Conservation (phyloP, 2,797 vertebrate genomes). For the Limosa lapponica region DNA sequence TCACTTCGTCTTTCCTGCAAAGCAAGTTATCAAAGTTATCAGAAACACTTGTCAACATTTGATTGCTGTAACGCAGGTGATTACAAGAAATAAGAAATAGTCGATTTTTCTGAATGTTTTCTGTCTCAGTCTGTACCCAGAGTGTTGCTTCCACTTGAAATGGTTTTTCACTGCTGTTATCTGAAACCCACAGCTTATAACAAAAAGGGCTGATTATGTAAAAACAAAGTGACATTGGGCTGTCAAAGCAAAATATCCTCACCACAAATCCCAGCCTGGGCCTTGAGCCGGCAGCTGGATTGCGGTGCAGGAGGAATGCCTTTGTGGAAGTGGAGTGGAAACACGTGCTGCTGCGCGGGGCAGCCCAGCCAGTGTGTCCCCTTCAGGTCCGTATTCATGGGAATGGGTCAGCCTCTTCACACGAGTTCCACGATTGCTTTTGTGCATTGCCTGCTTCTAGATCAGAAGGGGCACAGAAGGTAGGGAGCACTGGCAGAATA, state of each 20-base stretch:
- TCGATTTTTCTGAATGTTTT: neutral
- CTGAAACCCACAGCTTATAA: neutral
- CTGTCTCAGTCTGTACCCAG: neutral
- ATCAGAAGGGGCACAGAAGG: neutral
- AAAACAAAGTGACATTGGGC: neutral
- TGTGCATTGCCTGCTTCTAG: neutral
- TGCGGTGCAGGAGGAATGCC: neutral
- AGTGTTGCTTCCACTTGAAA: neutral
- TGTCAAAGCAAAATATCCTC: slow-evolving; percentile 1
- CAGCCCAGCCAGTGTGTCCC: neutral
- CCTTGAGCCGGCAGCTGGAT: neutral
- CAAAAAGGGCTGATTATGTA: neutral
- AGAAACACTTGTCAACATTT: neutral
- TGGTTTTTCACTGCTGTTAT: neutral
- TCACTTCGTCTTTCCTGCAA: neutral
- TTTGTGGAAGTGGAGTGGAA: neutral
- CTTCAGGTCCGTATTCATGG: neutral
- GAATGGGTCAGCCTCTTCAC: neutral
- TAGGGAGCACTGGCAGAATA: neutral
- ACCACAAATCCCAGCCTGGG: neutral
- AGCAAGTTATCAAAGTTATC: neutral
- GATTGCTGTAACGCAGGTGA: neutral
- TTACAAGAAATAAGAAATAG: neutral
- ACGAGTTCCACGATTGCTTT: neutral
- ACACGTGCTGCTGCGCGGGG: rapidly evolving